Percentiles rank a stretch among this genome's conserved stretches.
Evolutionary conservation across 92 coral and sea anemone genomes (phyloP).

Genomic region (Scolanthus callimorphus): DNA sequence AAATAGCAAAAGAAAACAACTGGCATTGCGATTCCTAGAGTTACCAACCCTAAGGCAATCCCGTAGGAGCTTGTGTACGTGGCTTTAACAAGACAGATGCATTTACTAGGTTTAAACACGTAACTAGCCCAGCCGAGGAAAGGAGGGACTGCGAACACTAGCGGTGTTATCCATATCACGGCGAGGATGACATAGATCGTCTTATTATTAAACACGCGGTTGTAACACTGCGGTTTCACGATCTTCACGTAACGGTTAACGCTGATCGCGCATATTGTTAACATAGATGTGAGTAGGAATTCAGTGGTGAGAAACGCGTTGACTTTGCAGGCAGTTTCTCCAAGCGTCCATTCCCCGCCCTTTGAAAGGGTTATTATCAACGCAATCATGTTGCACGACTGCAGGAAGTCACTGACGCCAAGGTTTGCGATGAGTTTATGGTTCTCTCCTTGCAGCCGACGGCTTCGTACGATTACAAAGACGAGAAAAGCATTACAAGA

Average conservation of each 20-base stretch:
- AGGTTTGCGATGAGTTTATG: slow-evolving; percentile 30
- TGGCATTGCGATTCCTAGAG: slow-evolving; percentile 19
- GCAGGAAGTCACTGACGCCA: slow-evolving; percentile 42
- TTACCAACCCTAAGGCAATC: slow-evolving; percentile 24
- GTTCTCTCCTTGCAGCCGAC: slow-evolving; percentile 34
- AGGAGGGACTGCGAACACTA: slow-evolving; percentile 24
- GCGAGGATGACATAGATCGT: slow-evolving; percentile 20
- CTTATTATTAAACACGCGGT: slow-evolving; percentile 14
- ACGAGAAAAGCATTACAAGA: slow-evolving; percentile 28
- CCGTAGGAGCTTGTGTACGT: slow-evolving; percentile 17
- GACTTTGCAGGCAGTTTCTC: slow-evolving; percentile 22
- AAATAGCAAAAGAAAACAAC: slow-evolving; percentile 30
- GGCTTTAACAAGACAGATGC: slow-evolving; percentile 24
- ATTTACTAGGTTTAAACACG: slow-evolving; percentile 24
- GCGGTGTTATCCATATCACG: slow-evolving; percentile 16
- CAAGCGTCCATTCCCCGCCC: slow-evolving; percentile 32
- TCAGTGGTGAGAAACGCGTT: slow-evolving; percentile 41
- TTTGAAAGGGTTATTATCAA: slow-evolving; percentile 25
- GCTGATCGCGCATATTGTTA: slow-evolving; percentile 43
- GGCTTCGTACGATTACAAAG: slow-evolving; percentile 17
- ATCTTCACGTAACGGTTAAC: slow-evolving; percentile 49
- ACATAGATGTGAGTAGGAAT: slow-evolving; percentile 43
- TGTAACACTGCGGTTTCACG: slow-evolving; percentile 43
- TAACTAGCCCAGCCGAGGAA: slow-evolving; percentile 37
- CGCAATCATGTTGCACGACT: slow-evolving; percentile 30